phyloP scores from a whole-genome alignment of 2,888 invertebrate species.

The Drosophila setosimentum region DNA sequence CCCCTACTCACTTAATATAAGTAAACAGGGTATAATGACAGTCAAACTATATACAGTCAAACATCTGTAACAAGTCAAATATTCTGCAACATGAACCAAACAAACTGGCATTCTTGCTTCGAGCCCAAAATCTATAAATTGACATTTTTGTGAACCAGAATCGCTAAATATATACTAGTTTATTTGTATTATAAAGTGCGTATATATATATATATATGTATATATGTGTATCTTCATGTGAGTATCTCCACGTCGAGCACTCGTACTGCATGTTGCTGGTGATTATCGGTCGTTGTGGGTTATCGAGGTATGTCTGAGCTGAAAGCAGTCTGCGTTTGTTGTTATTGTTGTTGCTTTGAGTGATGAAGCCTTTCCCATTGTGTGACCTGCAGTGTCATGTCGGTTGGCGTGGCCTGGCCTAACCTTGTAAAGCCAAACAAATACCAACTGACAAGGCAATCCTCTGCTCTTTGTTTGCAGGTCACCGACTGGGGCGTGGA shows the following conservation, averaged over 20 bases:
- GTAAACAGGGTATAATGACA: background rate
- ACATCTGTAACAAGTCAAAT: background rate
- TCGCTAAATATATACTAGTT: background rate
- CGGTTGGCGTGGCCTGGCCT: background rate
- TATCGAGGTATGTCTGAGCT: conserved; percentile 1
- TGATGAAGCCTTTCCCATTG: too few species aligned
- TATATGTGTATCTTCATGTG: too few species aligned
- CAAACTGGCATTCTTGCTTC: background rate
- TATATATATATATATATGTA: too few species aligned
- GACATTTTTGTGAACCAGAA: too few species aligned
- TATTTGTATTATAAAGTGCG: background rate
- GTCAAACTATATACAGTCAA: too few species aligned
- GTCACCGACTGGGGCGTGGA: conserved; percentile 89
- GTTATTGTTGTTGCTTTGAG: background rate
- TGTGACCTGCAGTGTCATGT: background rate
- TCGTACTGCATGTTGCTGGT: conserved; percentile 15
- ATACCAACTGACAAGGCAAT: background rate
- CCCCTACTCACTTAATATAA: background rate
- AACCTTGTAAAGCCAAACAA: background rate
- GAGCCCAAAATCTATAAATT: background rate
- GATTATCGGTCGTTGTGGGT: conserved; percentile 17
- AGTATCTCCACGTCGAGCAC: background rate
- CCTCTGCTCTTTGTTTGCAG: conserved; percentile 81
- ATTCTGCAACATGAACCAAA: background rate
- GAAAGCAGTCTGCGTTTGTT: background rate